phyloP scores from a whole-genome alignment of 1,140 invertebrate species.

The Odontomachus brunneus region DNA sequence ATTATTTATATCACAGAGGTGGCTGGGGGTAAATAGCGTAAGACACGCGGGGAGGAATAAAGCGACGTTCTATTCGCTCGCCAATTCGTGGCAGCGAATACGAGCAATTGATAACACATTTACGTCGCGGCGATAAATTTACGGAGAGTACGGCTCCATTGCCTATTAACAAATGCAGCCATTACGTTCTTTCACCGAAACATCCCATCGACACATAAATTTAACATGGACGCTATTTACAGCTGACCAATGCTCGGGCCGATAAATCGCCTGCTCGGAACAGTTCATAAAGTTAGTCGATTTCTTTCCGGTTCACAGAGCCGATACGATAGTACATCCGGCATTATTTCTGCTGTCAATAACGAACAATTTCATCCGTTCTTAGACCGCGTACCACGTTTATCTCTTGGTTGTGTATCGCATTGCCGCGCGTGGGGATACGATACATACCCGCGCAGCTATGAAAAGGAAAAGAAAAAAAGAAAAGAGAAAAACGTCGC shows the following conservation, averaged over 20 bases:
- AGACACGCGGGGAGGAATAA: not conserved
- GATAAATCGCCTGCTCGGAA: conserved; percentile 47
- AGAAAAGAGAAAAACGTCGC: not conserved
- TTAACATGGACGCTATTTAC: conserved; percentile 43
- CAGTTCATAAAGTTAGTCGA: conserved; percentile 29
- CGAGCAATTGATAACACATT: not conserved
- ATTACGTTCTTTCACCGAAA: conserved; percentile 14
- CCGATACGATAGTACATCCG: conserved; percentile 31
- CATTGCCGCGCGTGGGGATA: not conserved
- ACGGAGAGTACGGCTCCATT: not conserved
- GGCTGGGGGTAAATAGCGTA: no score
- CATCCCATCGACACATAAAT: conserved; percentile 26
- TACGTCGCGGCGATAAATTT: conserved; percentile 5
- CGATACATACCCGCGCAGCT: no score
- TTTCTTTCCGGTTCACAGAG: not conserved
- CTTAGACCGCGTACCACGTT: not conserved
- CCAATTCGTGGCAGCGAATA: not conserved
- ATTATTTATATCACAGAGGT: no score
- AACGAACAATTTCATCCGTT: conserved; percentile 29
- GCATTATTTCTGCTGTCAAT: conserved; percentile 29
- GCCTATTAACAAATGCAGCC: conserved; percentile 24
- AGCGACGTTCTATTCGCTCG: not conserved
- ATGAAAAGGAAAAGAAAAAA: no score
- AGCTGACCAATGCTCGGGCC: conserved; percentile 44
- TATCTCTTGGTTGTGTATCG: not conserved